Evolutionary conservation across 2,113 vertebrate species (phyloP).

Genomic region (Neolamprologus caudopunctatus): DNA sequence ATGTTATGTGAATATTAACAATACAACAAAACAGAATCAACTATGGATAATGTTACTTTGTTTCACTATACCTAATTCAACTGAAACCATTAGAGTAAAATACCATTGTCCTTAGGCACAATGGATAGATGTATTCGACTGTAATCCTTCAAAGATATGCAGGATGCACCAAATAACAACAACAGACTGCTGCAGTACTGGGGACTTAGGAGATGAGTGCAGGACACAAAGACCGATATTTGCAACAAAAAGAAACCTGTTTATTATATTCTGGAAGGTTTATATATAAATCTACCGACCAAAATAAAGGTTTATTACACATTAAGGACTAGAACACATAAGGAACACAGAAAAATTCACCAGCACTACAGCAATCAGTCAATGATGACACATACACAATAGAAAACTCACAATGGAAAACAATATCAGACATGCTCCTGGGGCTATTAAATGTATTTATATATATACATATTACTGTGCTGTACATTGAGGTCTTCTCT

Average conservation of each 20-base stretch:
- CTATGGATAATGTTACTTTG: background rate
- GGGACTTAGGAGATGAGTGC: background rate
- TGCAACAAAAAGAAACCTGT: background rate
- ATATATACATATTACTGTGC: background rate
- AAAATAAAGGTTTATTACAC: background rate
- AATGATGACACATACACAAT: background rate
- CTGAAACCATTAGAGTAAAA: background rate
- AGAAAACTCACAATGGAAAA: background rate
- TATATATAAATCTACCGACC: background rate
- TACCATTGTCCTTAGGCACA: background rate
- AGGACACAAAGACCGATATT: background rate
- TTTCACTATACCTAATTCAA: background rate
- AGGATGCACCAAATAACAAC: background rate
- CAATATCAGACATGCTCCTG: background rate
- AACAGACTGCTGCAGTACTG: background rate
- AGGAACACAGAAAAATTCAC: background rate
- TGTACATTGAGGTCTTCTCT: background rate
- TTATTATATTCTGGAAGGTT: background rate
- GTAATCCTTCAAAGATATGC: background rate
- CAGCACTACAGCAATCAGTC: background rate
- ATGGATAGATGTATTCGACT: background rate
- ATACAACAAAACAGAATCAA: background rate
- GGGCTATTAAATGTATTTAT: background rate
- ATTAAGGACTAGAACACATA: background rate
- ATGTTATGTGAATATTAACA: background rate